A percentile compares a stretch with the other conserved stretches of the same genome.
Evolutionary conservation across 2,113 vertebrate genomes (phyloP).

Genomic region (Lasiurus borealis): DNA sequence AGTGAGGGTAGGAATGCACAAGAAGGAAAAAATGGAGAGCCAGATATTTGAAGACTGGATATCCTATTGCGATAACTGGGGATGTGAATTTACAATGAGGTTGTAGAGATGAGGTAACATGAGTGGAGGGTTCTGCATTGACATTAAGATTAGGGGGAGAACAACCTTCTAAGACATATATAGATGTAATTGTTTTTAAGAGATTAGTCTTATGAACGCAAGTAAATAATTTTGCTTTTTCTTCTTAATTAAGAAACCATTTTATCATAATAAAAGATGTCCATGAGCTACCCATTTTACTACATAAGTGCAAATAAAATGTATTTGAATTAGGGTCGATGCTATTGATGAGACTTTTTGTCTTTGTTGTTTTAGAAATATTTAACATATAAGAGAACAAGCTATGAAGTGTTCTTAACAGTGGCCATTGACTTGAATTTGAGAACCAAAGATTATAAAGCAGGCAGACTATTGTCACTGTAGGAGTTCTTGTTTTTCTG

Average conservation of each 20-base stretch:
- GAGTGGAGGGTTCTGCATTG: not conserved
- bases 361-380: slow-evolving; percentile 12
- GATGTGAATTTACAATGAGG: not conserved
- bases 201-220: not conserved
- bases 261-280: not conserved
- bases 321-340: not conserved
- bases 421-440: not conserved
- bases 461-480: not conserved
- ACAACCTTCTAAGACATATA: not conserved
- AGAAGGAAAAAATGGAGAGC: not conserved
- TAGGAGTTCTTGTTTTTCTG: not conserved
- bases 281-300: not conserved
- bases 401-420: not conserved
- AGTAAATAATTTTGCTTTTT: not conserved
- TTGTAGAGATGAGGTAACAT: not conserved
- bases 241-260: not conserved
- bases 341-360: not conserved
- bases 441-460: not conserved
- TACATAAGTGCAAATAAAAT: not conserved
- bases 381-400: not conserved
- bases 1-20: not conserved
- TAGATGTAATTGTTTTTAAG: not conserved
- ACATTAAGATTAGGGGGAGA: not conserved
- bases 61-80: not conserved
- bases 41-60: not conserved